A percentile compares a stretch with the other conserved stretches of the same genome.
Evolutionary conservation across 2,797 vertebrate genomes (phyloP).

Genomic region (Brotula barbata): DNA sequence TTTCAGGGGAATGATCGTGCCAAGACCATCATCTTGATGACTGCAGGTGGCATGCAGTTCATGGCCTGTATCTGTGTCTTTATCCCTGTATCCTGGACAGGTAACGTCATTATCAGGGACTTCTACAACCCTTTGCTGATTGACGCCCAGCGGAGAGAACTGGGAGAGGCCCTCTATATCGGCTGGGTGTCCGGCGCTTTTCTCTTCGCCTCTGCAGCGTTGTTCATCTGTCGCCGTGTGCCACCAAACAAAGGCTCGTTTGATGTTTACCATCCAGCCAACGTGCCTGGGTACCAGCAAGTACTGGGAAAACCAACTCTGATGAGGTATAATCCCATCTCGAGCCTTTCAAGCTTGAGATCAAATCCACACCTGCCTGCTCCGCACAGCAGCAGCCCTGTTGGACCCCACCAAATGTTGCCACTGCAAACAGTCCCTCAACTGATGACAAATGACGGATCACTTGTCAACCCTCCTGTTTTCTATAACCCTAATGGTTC

Average conservation of each 20-base stretch:
- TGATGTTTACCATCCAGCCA: conserved; percentile 45
- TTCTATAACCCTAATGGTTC: conserved; percentile 44
- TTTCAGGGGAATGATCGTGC: conserved; percentile 60
- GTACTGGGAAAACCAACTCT: conserved; percentile 9
- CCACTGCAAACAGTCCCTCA: conserved; percentile 41
- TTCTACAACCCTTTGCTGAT: conserved; percentile 87
- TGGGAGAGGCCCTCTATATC: conserved; percentile 91
- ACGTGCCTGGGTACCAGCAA: conserved; percentile 46
- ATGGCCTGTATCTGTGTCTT: conserved; percentile 81
- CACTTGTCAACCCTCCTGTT: conserved; percentile 29
- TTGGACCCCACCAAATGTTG: conserved; percentile 27
- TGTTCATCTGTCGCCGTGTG: conserved; percentile 79
- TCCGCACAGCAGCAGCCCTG: conserved; percentile 27
- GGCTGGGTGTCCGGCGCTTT: conserved; percentile 86
- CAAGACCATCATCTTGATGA: conserved; percentile 75
- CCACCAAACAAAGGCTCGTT: conserved; percentile 54
- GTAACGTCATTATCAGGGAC: conserved; percentile 81
- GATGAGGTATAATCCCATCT: conserved; percentile 61
- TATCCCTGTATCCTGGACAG: conserved; percentile 90
- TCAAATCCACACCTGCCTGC: conserved; percentile 27
- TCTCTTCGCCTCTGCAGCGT: conserved; percentile 79
- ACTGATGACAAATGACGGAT: conserved; percentile 21
- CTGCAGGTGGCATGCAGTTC: conserved; percentile 82
- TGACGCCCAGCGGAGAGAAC: conserved; percentile 83
- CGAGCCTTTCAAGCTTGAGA: conserved; percentile 49